phyloP scores from a whole-genome alignment of 2,113 vertebrate genomes.

The Clarias macrocephalus region DNA sequence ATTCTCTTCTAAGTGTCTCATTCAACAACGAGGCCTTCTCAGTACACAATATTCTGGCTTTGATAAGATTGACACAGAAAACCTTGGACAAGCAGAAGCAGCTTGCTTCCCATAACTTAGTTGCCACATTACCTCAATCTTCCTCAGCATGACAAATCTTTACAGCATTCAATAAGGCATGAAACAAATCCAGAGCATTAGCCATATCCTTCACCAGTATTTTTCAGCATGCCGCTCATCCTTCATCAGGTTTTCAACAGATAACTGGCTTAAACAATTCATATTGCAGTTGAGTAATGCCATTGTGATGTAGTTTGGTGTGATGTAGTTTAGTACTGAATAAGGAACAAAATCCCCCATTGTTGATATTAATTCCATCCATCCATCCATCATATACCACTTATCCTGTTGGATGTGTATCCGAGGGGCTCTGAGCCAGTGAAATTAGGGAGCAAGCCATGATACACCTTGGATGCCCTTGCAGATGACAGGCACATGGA shows the following conservation, averaged over 20 bases:
- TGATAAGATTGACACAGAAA: not conserved
- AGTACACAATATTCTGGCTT: not conserved
- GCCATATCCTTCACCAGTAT: not conserved
- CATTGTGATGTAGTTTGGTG: too few relatives aligned
- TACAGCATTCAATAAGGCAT: not conserved
- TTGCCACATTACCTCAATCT: not conserved
- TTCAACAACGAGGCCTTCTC: not conserved
- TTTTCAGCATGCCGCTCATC: not conserved
- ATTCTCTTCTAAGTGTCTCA: not conserved
- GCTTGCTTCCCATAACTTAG: not conserved
- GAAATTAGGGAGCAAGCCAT: too few relatives aligned
- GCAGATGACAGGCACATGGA: too few relatives aligned
- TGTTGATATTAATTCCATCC: too few relatives aligned
- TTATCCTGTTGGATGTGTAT: too few relatives aligned
- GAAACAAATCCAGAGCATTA: not conserved
- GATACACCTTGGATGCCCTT: too few relatives aligned
- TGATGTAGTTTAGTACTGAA: too few relatives aligned
- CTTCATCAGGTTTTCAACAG: not conserved
- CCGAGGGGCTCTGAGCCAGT: too few relatives aligned
- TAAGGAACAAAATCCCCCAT: too few relatives aligned
- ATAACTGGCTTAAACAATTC: not conserved
- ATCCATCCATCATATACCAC: too few relatives aligned
- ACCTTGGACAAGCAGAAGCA: not conserved
- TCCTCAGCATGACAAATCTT: not conserved
- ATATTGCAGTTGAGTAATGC: not conserved